These are phyloP conservation scores for Chloroceryle inda DNA, from an alignment of 2,797 vertebrate genomes.

Conservation along the genomic window DNA sequence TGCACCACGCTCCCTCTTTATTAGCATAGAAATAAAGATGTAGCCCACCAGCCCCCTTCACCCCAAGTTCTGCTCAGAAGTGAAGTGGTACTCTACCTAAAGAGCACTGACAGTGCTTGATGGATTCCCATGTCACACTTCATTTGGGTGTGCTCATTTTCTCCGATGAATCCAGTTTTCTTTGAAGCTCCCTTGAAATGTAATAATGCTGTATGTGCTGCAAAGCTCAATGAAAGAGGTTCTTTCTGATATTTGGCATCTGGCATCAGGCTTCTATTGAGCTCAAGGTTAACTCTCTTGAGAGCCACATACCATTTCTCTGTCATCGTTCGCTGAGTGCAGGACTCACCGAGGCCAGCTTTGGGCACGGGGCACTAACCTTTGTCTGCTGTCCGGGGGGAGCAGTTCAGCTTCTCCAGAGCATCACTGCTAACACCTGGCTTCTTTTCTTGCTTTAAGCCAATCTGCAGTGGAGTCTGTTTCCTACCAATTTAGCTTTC, in stretches of 20 bases:
- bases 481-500: not conserved
- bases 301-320: not conserved
- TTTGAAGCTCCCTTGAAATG: slow-evolving; percentile 51
- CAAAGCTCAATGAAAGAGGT: slow-evolving; percentile 42
- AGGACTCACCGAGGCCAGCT: not conserved
- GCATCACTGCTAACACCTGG: slow-evolving; percentile 20
- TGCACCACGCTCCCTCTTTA: not conserved
- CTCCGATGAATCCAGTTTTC: slow-evolving; percentile 48
- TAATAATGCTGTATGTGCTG: slow-evolving; percentile 5
- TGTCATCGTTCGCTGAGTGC: not conserved
- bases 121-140: slow-evolving; percentile 60
- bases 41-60: not conserved
- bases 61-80: not conserved
- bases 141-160: slow-evolving; percentile 42
- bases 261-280: slow-evolving; percentile 1
- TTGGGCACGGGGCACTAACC: slow-evolving; percentile 38
- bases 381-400: slow-evolving; percentile 39
- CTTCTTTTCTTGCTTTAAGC: slow-evolving; percentile 40
- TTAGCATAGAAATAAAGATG: slow-evolving; percentile 17
- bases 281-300: slow-evolving; percentile 40
- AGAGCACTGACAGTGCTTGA: slow-evolving; percentile 18
- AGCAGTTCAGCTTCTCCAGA: slow-evolving; percentile 38
- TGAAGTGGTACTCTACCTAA: not conserved
- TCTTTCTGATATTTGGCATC: slow-evolving; percentile 38
- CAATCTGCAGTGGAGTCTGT: slow-evolving; percentile 8